These are phyloP conservation scores for Nomada hirtipes DNA, from an alignment of 2,888 invertebrate species.

Conservation along the genomic window DNA sequence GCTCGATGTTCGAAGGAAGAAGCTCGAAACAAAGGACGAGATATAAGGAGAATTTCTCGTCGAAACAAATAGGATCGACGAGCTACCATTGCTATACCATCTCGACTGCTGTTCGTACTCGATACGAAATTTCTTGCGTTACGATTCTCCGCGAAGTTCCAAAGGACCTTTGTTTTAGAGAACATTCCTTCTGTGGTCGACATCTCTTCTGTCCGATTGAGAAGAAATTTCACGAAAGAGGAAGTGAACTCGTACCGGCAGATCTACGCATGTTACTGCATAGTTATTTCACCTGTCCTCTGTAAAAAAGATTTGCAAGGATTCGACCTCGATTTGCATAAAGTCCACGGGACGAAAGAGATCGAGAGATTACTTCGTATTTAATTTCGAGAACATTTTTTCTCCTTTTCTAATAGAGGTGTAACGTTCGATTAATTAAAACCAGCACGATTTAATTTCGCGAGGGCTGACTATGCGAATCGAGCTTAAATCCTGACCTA, in stretches of 20 bases:
- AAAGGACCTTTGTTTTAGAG: slow-evolving; percentile 16
- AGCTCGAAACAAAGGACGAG: not conserved
- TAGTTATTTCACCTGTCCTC: slow-evolving; percentile 62
- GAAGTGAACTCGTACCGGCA: slow-evolving; percentile 62
- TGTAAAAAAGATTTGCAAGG: slow-evolving; percentile 47
- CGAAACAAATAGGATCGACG: not conserved
- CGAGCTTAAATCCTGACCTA: slow-evolving; percentile 66
- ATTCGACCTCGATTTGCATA: slow-evolving; percentile 48
- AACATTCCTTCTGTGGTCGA: slow-evolving; percentile 8
- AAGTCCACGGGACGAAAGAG: not conserved
- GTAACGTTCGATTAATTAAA: slow-evolving; percentile 30
- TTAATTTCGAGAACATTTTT: too few species aligned
- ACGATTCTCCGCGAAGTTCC: slow-evolving; percentile 13
- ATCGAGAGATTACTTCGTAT: too few species aligned
- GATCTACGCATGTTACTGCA: slow-evolving; percentile 68
- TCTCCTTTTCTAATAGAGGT: not conserved
- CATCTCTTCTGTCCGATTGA: slow-evolving; percentile 11
- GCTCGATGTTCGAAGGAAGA: slow-evolving; percentile 6
- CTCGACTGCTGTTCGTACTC: slow-evolving; percentile 33
- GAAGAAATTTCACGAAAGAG: slow-evolving; percentile 52
- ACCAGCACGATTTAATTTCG: not conserved
- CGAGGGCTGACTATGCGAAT: slow-evolving; percentile 9
- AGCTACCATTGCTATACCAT: slow-evolving; percentile 3
- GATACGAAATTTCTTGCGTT: slow-evolving; percentile 31
- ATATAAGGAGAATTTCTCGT: not conserved